Base-by-base conservation (phyloP, 2,888 invertebrate species). In the Hypsopygia costalis region DNA sequence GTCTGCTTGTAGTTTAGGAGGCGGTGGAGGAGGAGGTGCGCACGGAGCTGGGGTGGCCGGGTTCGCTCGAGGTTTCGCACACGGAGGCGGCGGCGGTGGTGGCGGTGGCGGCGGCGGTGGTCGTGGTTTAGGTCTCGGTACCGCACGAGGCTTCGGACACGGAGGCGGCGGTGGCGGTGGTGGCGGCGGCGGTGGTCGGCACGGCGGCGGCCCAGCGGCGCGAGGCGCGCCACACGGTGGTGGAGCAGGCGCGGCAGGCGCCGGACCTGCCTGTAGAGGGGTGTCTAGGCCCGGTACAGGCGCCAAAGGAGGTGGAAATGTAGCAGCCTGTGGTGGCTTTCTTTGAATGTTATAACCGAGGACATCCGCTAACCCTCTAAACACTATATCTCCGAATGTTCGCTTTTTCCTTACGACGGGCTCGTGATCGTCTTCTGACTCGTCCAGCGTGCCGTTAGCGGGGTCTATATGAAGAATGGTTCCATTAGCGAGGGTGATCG, bases 331-430 rank as follows among this genome's bases (percentile, higher is more conserved):
- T 3, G 78, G 70, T 8, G 83, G 77, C 46, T 77, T 85, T 36
- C 83, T 62, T 27, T 74, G 77, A 32, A 89, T 78, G 46, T 57
- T 73, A 57, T 89, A 89, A 1, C 89, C 89, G 10, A 89, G 69
- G 43, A 81, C 89, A 46, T 89, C 89, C 6, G 89, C 89, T n/a
- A 89, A 58, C 1, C 90, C 89, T 41, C 87, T 66, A 54, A 89
- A 89, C 59, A 89, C 86, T 46, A 89, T 68, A 40, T 89, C 87
- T 5, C 89, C 89, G 54, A 89, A 89, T 0, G 89, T 89, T 39
- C 89, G 62, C 56, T 89, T 89, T 68, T 79, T 80, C n/a, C 89
- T 65, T 34, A 88, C 82, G 21, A 88, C 62, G 6, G 82, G 77
- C 34, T 75, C 81, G 41, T 75, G 73, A 7, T 75, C 71, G 1